Evolutionary conservation across 2,113 vertebrate species (phyloP).

Genomic region (Perca flavescens): DNA sequence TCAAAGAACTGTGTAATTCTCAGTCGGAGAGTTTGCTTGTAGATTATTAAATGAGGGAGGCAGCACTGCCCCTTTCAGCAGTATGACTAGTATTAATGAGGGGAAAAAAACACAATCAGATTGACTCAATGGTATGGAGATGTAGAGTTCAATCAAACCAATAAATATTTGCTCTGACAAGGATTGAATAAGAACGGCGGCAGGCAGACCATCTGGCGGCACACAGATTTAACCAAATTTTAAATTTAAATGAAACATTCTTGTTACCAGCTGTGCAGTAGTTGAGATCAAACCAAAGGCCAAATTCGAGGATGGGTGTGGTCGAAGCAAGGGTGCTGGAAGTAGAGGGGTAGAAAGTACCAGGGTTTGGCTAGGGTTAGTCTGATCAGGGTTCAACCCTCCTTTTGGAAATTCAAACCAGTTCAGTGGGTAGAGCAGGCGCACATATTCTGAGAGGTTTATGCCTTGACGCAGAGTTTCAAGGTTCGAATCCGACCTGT

Average conservation of each 20-base stretch:
- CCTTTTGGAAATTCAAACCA: no score
- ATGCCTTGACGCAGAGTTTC: no score
- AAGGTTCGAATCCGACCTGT: no score
- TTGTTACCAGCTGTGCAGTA: neutral
- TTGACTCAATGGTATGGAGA: neutral
- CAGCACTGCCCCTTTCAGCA: neutral
- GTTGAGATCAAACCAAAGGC: no score
- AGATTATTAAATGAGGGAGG: neutral
- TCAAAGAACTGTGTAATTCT: slow-evolving; percentile 21
- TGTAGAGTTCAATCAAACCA: neutral
- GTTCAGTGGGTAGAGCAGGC: no score
- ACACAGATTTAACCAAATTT: neutral
- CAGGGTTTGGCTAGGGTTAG: no score
- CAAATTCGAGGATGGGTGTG: no score
- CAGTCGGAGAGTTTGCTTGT: neutral
- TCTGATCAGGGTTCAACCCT: no score
- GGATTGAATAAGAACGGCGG: neutral
- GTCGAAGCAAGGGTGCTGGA: no score
- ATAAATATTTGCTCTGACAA: slow-evolving; percentile 1
- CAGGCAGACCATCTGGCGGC: neutral
- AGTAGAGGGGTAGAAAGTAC: no score
- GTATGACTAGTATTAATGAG: neutral
- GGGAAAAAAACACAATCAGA: neutral
- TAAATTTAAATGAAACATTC: neutral
- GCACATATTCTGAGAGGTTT: no score